Evolutionary conservation across 2,888 invertebrate species (phyloP).

Genomic region (Habroteleia sp.): DNA sequence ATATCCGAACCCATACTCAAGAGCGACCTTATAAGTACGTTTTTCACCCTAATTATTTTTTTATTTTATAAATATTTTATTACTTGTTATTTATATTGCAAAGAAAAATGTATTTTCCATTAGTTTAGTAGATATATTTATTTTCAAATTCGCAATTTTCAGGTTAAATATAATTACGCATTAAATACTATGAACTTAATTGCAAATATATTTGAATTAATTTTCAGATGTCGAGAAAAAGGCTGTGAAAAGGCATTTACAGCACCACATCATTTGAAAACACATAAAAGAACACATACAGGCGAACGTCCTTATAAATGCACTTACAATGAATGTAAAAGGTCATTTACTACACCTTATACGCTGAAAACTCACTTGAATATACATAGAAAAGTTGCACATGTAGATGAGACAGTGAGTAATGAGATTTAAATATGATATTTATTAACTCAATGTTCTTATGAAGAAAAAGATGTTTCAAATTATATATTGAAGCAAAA

Average conservation of each 20-base stretch:
- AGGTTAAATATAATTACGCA: too few species aligned
- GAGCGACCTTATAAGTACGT: slow-evolving; percentile 93
- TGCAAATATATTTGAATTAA: too few species aligned
- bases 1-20: slow-evolving; percentile 94
- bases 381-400: slow-evolving; percentile 84
- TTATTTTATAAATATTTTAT: too few species aligned
- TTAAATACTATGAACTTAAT: too few species aligned
- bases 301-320: slow-evolving; percentile 92
- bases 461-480: too few species aligned
- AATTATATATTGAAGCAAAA: too few species aligned
- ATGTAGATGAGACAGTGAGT: slow-evolving; percentile 71
- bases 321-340: slow-evolving; percentile 85
- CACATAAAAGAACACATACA: slow-evolving; percentile 92
- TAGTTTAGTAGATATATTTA: too few species aligned
- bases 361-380: slow-evolving; percentile 90
- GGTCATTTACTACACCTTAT: slow-evolving; percentile 92
- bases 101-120: too few species aligned
- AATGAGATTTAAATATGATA: too few species aligned
- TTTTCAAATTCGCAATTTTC: too few species aligned
- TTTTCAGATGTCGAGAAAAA: slow-evolving; percentile 87
- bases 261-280: slow-evolving; percentile 96
- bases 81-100: too few species aligned
- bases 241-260: slow-evolving; percentile 96
- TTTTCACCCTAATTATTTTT: slow-evolving; percentile 33
- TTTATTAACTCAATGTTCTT: too few species aligned